Base-by-base conservation (phyloP, 1,140 invertebrate species). In the Polypedilum pembai region DNA sequence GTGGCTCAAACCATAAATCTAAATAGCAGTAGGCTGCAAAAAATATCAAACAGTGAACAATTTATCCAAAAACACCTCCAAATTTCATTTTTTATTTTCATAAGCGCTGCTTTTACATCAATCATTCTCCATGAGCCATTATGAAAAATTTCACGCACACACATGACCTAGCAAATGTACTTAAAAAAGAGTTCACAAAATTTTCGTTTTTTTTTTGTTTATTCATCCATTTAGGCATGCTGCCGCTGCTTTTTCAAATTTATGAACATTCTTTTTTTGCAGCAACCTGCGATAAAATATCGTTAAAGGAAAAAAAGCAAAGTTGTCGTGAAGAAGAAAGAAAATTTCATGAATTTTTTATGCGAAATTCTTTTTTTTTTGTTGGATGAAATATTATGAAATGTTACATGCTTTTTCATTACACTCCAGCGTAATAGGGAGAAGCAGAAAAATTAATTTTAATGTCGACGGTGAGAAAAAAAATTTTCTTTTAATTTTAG, bases 311-410 rank as follows among this genome's bases (percentile, higher is more conserved):
- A n/a, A 33, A 33, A 33, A 56, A 15, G 45, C 45, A 56, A 56
- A 56, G 24, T 33, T 33, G 24, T 33, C 24, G 24, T 33, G 1
- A 33, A 33, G 24, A 33, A 33, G 24, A 15, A 56, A 3, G 45
- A 56, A 56, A 56, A 56, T 56, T 56, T 45, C 45, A 56, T 56
- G 45, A 56, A 56, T 56, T 56, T 56, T 56, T 56, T n/a, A 56
- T 56, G 45, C 12, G 15, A 56, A 56, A 56, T 56, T 56, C 41
- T 15, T 45, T 3, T n/a, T n/a, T 56, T n/a, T n/a, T 56, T 15
- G 1, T 45, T 56, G 45, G 45, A 15, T 56, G 45, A n/a, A 56
- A 56, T 56, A 56, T 56, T 56, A 15, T 56, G 45, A 56, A 12
- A 56, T 56, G 45, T 56, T 15, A 56, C 45, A 56, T 56, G 45